Percentiles rank a stretch among this genome's conserved stretches.
Conservation (phyloP, 2,113 vertebrate genomes). For the Globicephala melas region DNA sequence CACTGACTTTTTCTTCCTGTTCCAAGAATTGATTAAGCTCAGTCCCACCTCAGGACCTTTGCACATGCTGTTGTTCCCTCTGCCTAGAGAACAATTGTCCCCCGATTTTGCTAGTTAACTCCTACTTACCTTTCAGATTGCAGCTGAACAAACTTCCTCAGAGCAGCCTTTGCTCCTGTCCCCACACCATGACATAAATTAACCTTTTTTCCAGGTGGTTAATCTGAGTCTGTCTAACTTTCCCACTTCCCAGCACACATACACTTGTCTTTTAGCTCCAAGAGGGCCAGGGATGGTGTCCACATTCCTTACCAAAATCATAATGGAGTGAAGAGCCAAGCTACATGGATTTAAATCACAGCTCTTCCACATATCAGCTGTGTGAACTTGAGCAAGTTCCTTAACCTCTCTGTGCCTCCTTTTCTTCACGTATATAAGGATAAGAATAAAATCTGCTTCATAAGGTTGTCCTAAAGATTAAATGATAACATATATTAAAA, state of each 20-base stretch:
- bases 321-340: not conserved
- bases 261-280: not conserved
- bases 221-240: not conserved
- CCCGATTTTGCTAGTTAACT: not conserved
- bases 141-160: not conserved
- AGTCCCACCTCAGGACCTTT: not conserved
- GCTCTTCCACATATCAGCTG: not conserved
- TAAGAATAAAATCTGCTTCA: not conserved
- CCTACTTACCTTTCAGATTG: not conserved
- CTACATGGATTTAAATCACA: not conserved
- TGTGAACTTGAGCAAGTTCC: not conserved
- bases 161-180: not conserved
- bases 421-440: not conserved
- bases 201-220: not conserved
- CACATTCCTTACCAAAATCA: not conserved
- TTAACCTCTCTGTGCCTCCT: not conserved
- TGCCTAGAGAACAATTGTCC: not conserved
- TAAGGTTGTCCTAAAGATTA: not conserved
- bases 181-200: not conserved
- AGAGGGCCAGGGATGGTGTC: not conserved
- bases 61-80: not conserved
- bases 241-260: not conserved
- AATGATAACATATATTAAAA: not conserved
- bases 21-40: not conserved
- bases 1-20: not conserved